phyloP scores from a whole-genome alignment of 2,113 vertebrate genomes.

The Girardinichthys multiradiatus region DNA sequence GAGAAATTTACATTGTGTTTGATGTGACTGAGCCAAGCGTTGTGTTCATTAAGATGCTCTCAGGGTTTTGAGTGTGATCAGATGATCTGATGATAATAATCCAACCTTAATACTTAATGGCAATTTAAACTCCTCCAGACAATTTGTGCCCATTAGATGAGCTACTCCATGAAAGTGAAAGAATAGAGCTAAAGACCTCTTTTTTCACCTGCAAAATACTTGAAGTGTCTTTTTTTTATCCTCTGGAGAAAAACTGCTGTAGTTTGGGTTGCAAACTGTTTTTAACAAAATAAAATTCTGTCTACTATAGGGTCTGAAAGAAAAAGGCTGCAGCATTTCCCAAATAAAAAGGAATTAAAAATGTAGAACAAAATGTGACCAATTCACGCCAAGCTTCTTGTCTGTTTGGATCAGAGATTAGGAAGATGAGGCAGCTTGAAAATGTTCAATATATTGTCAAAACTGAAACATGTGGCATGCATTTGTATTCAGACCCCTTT shows the following conservation, averaged over 20 bases:
- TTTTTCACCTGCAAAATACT: slow-evolving; percentile 27
- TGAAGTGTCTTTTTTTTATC: slow-evolving; percentile 1
- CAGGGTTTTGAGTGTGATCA: slow-evolving; percentile 46
- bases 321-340: not conserved
- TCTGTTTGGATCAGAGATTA: too few species aligned
- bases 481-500: too few species aligned
- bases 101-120: slow-evolving; percentile 52
- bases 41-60: slow-evolving; percentile 64
- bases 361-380: too few species aligned
- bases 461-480: too few species aligned
- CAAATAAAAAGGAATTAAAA: too few species aligned
- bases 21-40: slow-evolving; percentile 47
- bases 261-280: not conserved
- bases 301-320: not conserved
- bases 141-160: slow-evolving; percentile 57
- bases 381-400: too few species aligned
- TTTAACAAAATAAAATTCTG: not conserved
- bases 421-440: too few species aligned
- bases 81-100: slow-evolving; percentile 65
- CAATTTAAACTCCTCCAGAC: slow-evolving; percentile 60
- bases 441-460: too few species aligned
- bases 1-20: slow-evolving; percentile 56
- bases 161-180: slow-evolving; percentile 42
- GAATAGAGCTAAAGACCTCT: slow-evolving; percentile 41
- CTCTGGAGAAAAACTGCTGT: not conserved